These are phyloP conservation scores for Acanthisitta chloris DNA, from an alignment of 2,113 vertebrate genomes.

Conservation along the genomic window DNA sequence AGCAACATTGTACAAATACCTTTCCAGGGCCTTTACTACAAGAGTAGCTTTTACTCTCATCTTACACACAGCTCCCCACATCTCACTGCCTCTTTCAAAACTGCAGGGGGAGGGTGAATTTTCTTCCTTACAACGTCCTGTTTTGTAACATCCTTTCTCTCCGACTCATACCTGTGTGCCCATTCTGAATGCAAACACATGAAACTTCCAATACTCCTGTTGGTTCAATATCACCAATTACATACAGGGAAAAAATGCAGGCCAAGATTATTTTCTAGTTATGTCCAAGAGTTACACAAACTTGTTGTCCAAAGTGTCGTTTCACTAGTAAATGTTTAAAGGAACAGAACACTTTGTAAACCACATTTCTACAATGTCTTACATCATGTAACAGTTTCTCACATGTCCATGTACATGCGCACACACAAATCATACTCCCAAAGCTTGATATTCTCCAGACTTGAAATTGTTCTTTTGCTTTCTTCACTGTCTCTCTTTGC, in stretches of 20 bases:
- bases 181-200: not conserved
- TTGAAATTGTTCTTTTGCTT: not conserved
- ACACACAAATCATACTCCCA: not conserved
- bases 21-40: not conserved
- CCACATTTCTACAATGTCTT: rapidly evolving
- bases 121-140: not conserved
- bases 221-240: not conserved
- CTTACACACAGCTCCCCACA: not conserved
- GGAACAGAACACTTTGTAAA: not conserved
- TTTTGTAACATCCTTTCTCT: conserved; percentile 53
- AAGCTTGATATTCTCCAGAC: not conserved
- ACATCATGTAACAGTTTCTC: rapidly evolving
- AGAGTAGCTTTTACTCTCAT: not conserved
- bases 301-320: not conserved
- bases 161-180: not conserved
- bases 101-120: not conserved
- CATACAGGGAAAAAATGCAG: not conserved
- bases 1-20: not conserved
- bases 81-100: not conserved
- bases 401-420: rapidly evolving
- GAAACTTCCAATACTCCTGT: not conserved
- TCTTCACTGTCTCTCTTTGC: not conserved
- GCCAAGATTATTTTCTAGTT: not conserved
- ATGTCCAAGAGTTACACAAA: not conserved
- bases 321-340: not conserved